Evolutionary conservation across 1,140 invertebrate genomes (phyloP), one percentile per base, ranked within the genome.

Genomic region (Eufriesea mexicana): DNA sequence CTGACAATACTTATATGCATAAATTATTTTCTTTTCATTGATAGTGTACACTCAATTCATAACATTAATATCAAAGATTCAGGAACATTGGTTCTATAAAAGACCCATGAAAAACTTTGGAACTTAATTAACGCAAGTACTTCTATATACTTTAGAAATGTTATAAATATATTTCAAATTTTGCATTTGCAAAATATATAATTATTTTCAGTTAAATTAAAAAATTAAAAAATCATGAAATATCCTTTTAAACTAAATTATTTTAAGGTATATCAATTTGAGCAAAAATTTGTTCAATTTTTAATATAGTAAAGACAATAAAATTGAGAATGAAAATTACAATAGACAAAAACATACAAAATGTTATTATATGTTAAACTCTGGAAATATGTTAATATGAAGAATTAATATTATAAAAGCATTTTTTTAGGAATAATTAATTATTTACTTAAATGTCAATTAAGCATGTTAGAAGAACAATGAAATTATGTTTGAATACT

Each of bases 51-150:
- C n/a, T 75, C 25, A 75, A 64, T 76, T 76, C 59, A 18, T 67
- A 59, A 57, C 18, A 49, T 59, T 82, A 82, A 82, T 82, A 82
- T 82, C 62, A 82, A 76, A 76, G 42, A 35, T 76, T 28, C 54
- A 82, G 79, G 79, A 82, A 82, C 79, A 82, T 82, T 82, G 54
- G 45, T 76, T 76, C 54, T 67, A 23, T 23, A 51, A 51, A 12
- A 68, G 51, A 23, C 18, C 55, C 14, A 47, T 20, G 18, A 57
- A 54, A 49, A 47, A 20, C 66, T 12, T n/a, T 81, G n/a, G 51
- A 49, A 76, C 23, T 23, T 51, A 75, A 64, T 67, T 12, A 16
- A 59, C 28, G 5, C 20, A 71, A 70, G 14, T 54, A 79, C 12
- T 75, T 51, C 16, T 14, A 25, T 35, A 59, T 49, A 71, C 16